Percentiles rank a stretch among this genome's conserved stretches.
Evolutionary conservation across 1,140 invertebrate species (phyloP).

Genomic region (Pararge aegeria): DNA sequence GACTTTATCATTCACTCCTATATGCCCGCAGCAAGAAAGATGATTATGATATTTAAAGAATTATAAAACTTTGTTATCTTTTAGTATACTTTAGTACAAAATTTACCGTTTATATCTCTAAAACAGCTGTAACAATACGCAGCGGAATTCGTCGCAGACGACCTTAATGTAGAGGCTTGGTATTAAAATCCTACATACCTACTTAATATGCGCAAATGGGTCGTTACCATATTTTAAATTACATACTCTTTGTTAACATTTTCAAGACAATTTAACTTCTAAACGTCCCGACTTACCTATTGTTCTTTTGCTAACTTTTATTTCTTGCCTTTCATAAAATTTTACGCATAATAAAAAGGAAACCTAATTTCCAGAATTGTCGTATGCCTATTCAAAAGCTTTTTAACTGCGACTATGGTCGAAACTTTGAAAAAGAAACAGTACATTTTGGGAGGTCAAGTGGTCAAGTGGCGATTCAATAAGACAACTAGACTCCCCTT

Average conservation of each 20-base stretch:
- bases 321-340: constrained; percentile 14
- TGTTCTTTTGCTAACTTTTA: not conserved
- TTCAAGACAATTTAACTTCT: constrained; percentile 15
- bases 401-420: not conserved
- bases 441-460: constrained; percentile 7
- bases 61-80: no score
- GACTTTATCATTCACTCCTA: no score
- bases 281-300: not conserved
- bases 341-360: constrained; percentile 10
- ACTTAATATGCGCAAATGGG: no score
- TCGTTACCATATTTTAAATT: not conserved
- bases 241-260: not conserved
- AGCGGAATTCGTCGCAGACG: no score
- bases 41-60: no score
- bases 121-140: no score
- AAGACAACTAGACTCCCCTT: constrained; percentile 3
- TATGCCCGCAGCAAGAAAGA: no score
- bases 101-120: no score
- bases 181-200: no score
- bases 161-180: no score
- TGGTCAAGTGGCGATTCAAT: constrained; percentile 11
- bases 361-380: not conserved
- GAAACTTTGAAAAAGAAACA: constrained; percentile 9
- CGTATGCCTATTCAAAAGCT: constrained; percentile 7
- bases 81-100: no score